A percentile compares a stretch with the other conserved stretches of the same genome.
Conservation (phyloP, 2,113 vertebrate genomes). For the Regulus satrapa region DNA sequence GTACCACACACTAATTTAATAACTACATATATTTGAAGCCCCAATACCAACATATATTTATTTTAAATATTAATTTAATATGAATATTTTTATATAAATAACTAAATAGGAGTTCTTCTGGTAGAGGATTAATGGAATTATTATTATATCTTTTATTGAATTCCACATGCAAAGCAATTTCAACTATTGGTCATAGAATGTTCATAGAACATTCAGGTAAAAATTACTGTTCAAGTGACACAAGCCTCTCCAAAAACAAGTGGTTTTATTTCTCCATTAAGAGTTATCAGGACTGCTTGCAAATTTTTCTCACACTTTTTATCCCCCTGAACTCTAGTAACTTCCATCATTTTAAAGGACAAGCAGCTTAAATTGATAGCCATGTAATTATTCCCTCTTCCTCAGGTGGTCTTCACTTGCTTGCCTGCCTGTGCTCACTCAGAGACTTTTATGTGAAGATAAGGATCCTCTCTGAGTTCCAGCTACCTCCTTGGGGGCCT, state of each 20-base stretch:
- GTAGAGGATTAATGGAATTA: not conserved
- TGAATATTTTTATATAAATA: no score
- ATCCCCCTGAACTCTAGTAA: not conserved
- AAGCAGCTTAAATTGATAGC: not conserved
- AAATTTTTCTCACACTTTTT: not conserved
- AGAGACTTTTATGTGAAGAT: constrained; percentile 5
- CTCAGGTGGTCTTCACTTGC: constrained; percentile 13
- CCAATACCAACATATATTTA: no score
- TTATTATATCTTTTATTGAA: not conserved
- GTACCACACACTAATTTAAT: not conserved
- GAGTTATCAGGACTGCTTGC: not conserved
- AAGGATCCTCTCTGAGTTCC: constrained; percentile 35
- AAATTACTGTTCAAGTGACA: not conserved
- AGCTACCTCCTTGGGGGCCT: not conserved
- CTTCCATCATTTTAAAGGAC: not conserved
- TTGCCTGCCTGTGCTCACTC: not conserved
- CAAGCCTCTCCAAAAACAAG: not conserved
- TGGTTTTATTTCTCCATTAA: not conserved
- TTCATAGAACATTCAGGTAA: not conserved
- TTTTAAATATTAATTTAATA: no score
- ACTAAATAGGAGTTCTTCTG: not conserved
- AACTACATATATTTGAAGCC: not conserved
- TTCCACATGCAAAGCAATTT: not conserved
- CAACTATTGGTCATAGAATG: not conserved
- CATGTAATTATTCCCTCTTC: constrained; percentile 29